Percentiles rank a stretch among this genome's conserved stretches.
phyloP scores from a whole-genome alignment of 2,797 vertebrate genomes.

The Pygocentrus nattereri region DNA sequence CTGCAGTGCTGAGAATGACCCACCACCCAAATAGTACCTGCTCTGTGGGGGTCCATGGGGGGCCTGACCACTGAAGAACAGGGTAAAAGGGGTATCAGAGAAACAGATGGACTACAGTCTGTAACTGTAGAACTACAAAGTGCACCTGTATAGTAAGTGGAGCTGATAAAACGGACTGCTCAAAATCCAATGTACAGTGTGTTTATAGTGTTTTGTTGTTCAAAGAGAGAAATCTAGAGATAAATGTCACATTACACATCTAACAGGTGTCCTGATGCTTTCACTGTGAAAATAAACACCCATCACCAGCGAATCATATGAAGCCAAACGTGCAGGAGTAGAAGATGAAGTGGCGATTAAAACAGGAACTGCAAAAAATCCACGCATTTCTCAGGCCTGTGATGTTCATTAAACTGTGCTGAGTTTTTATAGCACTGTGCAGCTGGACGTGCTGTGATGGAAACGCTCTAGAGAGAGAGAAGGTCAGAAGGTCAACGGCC shows the following conservation, averaged over 20 bases:
- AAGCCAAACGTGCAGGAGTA: not conserved
- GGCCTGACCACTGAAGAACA: no score
- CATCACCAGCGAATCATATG: slow-evolving; percentile 14
- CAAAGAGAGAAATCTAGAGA: not conserved
- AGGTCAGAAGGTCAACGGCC: not conserved
- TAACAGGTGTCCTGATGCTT: slow-evolving; percentile 3
- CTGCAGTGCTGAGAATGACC: no score
- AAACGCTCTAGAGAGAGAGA: not conserved
- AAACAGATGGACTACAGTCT: no score
- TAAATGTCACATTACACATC: not conserved
- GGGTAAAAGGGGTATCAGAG: no score
- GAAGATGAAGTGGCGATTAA: slow-evolving; percentile 18
- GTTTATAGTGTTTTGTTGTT: not conserved
- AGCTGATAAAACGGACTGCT: no score
- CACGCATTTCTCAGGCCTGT: not conserved
- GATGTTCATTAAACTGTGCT: not conserved
- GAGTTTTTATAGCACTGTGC: not conserved
- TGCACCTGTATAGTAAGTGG: no score
- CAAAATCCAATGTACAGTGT: not conserved
- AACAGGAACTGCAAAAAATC: slow-evolving; percentile 33
- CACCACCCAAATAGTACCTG: no score
- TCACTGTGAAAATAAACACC: not conserved
- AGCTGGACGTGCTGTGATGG: not conserved
- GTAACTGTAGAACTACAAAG: no score
- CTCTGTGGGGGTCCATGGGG: no score